phyloP scores from a whole-genome alignment of 2,113 vertebrate genomes.

The Machaerirhynchus nigripectus region DNA sequence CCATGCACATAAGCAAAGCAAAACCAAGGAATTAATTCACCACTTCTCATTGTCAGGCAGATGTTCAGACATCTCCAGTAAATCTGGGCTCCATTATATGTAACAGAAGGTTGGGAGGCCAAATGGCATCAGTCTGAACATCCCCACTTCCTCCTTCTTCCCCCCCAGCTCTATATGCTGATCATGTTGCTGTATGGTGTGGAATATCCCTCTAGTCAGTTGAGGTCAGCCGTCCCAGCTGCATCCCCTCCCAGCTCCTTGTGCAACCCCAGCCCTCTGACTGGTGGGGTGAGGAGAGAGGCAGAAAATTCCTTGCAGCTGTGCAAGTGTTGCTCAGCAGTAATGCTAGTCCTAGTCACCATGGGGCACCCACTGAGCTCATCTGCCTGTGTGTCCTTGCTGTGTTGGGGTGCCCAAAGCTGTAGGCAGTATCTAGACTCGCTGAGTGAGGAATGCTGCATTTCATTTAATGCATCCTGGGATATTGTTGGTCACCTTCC shows the following conservation, averaged over 20 bases:
- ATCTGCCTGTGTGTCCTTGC: neutral
- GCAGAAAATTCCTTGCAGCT: neutral
- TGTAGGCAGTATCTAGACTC: neutral
- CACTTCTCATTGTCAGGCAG: neutral
- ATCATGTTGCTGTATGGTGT: neutral
- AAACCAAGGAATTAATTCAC: neutral
- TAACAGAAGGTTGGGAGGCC: neutral
- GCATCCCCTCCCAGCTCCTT: neutral
- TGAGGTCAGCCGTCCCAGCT: neutral
- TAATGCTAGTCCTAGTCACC: too few relatives aligned
- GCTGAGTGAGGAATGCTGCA: neutral
- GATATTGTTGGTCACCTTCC: fast-evolving
- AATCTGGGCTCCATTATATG: neutral
- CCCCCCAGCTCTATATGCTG: neutral
- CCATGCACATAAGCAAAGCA: neutral
- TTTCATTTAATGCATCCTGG: neutral
- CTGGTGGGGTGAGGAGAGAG: neutral
- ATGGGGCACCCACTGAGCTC: neutral
- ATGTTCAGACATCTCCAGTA: neutral
- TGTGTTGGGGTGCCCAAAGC: neutral
- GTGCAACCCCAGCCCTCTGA: neutral
- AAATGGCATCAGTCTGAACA: neutral
- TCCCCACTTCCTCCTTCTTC: neutral
- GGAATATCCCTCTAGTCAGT: neutral
- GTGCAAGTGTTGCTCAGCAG: neutral